phyloP scores from a whole-genome alignment of 2,888 invertebrate genomes.

The Acleris laterana region DNA sequence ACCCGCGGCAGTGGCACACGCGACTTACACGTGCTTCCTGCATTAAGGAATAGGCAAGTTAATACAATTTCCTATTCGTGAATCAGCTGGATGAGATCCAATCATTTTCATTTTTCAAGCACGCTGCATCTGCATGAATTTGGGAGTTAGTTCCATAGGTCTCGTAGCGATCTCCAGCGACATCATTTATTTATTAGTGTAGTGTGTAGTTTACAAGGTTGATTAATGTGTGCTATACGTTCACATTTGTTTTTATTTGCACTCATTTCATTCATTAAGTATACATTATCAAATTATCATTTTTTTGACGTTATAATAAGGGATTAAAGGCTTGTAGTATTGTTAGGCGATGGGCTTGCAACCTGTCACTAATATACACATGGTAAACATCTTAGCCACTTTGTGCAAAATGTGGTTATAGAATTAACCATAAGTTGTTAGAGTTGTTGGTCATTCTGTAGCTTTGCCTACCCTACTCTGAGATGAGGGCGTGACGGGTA shows the following conservation, averaged over 20 bases:
- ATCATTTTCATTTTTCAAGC: conserved; percentile 11
- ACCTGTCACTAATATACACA: too few species aligned
- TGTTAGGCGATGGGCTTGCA: too few species aligned
- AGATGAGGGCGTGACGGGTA: too few species aligned
- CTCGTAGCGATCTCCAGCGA: background rate
- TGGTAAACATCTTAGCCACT: too few species aligned
- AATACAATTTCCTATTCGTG: conserved; percentile 34
- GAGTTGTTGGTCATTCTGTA: too few species aligned
- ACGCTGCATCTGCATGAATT: conserved; percentile 21
- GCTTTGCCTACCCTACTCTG: too few species aligned
- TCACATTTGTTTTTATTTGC: conserved; percentile 9
- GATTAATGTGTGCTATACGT: background rate
- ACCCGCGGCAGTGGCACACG: conserved; percentile 59
- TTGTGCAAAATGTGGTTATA: too few species aligned
- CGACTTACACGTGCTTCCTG: conserved; percentile 68
- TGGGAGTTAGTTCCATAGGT: background rate
- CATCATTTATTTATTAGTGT: background rate
- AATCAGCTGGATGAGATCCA: conserved; percentile 19
- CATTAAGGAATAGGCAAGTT: conserved; percentile 38
- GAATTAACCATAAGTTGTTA: too few species aligned
- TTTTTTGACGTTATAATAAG: background rate
- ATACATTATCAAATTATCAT: background rate
- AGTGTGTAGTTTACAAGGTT: background rate
- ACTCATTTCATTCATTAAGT: background rate
- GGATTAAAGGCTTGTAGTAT: too few species aligned